These are phyloP conservation scores for Mesocentrotus franciscanus DNA, from an alignment of 53 echinoderm and acorn worm species.

Conservation along the genomic window DNA sequence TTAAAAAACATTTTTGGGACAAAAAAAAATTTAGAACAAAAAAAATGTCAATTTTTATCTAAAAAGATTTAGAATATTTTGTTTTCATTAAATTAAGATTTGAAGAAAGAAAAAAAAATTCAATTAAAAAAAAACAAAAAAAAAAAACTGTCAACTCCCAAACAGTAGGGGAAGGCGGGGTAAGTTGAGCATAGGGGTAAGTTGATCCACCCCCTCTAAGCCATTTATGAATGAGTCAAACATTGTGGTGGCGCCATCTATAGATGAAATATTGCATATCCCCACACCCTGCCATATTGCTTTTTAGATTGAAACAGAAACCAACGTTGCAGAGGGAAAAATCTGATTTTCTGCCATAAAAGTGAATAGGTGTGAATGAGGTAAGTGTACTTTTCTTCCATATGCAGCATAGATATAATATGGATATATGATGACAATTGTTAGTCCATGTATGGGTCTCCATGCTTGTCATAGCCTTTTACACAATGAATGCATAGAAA, in stretches of 20 bases:
- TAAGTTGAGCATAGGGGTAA: constrained; percentile 51
- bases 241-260: constrained; percentile 55
- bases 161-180: constrained; percentile 47
- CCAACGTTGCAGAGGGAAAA: constrained; percentile 25
- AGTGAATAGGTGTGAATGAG: background rate
- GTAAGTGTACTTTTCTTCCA: constrained; percentile 8
- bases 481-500: constrained; percentile 37
- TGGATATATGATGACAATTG: constrained; percentile 46
- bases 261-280: constrained; percentile 36
- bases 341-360: constrained; percentile 15
- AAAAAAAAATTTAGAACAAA: too few relatives aligned
- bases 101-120: too few relatives aligned
- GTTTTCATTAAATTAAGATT: too few relatives aligned
- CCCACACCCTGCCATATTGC: constrained; percentile 20
- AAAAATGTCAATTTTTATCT: too few relatives aligned
- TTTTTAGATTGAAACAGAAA: constrained; percentile 50
- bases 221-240: constrained; percentile 45
- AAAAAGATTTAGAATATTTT: too few relatives aligned
- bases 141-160: too few relatives aligned
- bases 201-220: constrained; percentile 48
- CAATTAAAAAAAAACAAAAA: too few relatives aligned
- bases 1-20: too few relatives aligned
- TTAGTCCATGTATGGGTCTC: constrained; percentile 36
- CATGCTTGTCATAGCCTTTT: constrained; percentile 30
- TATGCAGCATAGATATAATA: constrained; percentile 44